Percentiles rank a stretch among this genome's conserved stretches.
Evolutionary conservation across 2,888 invertebrate species (phyloP).

Genomic region (Cheilosia impressa): DNA sequence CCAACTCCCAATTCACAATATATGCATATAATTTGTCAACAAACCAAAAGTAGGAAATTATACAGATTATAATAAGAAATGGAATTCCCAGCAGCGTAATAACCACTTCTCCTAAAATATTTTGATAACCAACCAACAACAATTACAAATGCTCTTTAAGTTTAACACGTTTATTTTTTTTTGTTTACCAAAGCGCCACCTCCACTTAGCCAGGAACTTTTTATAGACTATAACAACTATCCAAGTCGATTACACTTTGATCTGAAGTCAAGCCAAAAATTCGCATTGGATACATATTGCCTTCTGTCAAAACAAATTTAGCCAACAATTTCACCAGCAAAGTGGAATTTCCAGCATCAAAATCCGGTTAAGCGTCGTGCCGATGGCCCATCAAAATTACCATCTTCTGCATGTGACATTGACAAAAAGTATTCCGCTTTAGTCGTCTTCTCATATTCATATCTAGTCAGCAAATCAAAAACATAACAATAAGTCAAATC

Average conservation of each 20-base stretch:
- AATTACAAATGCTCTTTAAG: neutral
- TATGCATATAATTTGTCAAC: neutral
- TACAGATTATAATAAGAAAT: neutral
- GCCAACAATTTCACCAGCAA: conserved; percentile 1
- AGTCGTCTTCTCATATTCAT: neutral
- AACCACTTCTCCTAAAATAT: neutral
- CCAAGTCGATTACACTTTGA: conserved; percentile 16
- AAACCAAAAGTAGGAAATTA: neutral
- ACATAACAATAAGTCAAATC: conserved; percentile 3
- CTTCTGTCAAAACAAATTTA: neutral
- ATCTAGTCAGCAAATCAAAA: neutral
- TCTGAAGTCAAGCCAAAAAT: neutral
- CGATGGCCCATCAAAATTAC: conserved; percentile 1
- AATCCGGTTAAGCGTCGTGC: conserved; percentile 30
- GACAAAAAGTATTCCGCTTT: neutral
- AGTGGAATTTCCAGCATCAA: conserved; percentile 23
- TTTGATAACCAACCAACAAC: neutral
- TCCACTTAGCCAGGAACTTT: neutral
- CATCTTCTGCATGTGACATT: conserved; percentile 20
- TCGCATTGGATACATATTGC: neutral
- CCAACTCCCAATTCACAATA: no score
- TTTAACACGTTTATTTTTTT: neutral
- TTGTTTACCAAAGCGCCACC: neutral
- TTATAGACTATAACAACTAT: neutral
- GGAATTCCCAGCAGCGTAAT: conserved; percentile 24